phyloP scores from a whole-genome alignment of 2,888 invertebrate genomes.

The Orthosia incerta region DNA sequence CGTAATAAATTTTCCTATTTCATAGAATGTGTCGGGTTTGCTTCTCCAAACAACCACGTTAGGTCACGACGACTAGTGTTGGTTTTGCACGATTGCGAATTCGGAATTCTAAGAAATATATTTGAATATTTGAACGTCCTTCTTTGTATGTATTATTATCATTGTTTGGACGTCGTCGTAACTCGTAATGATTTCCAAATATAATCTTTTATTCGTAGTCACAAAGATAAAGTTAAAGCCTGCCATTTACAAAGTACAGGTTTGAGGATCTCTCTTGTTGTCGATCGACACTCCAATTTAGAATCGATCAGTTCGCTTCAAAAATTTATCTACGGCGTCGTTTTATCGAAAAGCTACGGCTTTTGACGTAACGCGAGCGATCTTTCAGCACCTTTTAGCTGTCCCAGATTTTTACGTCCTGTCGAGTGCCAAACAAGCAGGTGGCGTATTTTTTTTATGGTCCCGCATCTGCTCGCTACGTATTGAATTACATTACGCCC shows the following conservation, averaged over 20 bases:
- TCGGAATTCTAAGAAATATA: constrained; percentile 44
- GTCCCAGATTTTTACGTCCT: constrained; percentile 65
- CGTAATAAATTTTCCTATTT: constrained; percentile 51
- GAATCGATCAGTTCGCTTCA: constrained; percentile 56
- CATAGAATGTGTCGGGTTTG: constrained; percentile 27
- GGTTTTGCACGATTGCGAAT: constrained; percentile 31
- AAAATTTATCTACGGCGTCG: constrained; percentile 45
- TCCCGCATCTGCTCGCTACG: constrained; percentile 67
- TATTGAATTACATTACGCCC: constrained; percentile 68
- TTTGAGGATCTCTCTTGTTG: constrained; percentile 51
- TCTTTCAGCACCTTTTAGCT: constrained; percentile 57
- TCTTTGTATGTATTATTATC: constrained; percentile 33
- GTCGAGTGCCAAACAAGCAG: constrained; percentile 71
- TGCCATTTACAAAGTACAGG: constrained; percentile 16
- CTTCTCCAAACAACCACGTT: constrained; percentile 28
- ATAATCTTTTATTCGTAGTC: constrained; percentile 18
- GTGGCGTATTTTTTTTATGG: constrained; percentile 69
- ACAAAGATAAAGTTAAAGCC: constrained; percentile 26
- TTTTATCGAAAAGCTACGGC: constrained; percentile 51
- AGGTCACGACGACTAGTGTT: constrained; percentile 32
- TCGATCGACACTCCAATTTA: constrained; percentile 55
- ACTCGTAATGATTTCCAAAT: constrained; percentile 29
- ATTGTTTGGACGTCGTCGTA: constrained; percentile 23
- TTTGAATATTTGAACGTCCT: constrained; percentile 33
- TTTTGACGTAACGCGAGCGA: constrained; percentile 41